Evolutionary conservation across 2,888 invertebrate genomes (phyloP).

Genomic region (Cistogaster globosa): DNA sequence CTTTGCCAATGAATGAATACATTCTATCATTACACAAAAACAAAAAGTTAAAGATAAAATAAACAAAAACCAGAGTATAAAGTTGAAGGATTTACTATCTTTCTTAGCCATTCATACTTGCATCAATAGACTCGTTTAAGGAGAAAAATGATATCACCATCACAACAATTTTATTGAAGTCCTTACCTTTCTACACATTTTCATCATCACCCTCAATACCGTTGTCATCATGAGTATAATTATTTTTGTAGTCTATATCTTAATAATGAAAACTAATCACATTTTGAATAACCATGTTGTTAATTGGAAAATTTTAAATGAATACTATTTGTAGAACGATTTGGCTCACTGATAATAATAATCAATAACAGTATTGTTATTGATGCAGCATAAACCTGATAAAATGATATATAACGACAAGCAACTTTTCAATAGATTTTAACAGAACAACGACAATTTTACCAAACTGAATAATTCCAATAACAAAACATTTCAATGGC

Average conservation of each 20-base stretch:
- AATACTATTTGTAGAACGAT: slow-evolving; percentile 1
- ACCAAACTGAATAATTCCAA: slow-evolving; percentile 2
- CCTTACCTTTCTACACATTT: not conserved
- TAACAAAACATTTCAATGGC: not conserved
- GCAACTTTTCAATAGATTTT: not conserved
- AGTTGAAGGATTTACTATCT: not conserved
- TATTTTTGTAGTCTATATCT: slow-evolving; percentile 9
- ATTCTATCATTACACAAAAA: not conserved
- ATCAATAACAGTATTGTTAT: slow-evolving; percentile 18
- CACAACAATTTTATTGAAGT: not conserved
- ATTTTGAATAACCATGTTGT: slow-evolving; percentile 60
- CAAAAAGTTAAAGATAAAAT: not conserved
- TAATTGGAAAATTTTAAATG: slow-evolving; percentile 63
- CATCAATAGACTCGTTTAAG: not conserved
- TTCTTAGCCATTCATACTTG: not conserved
- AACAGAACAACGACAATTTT: slow-evolving; percentile 7
- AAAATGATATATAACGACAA: slow-evolving; percentile 8
- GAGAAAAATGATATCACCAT: not conserved
- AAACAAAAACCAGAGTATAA: not conserved
- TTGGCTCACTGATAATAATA: not conserved
- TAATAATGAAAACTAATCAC: slow-evolving; percentile 64
- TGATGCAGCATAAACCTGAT: slow-evolving; percentile 7
- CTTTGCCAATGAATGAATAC: not conserved
- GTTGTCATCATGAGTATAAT: slow-evolving; percentile 8
- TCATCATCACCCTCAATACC: too few relatives aligned